phyloP scores from a whole-genome alignment of 2,113 vertebrate genomes.

The Enhydra lutris region DNA sequence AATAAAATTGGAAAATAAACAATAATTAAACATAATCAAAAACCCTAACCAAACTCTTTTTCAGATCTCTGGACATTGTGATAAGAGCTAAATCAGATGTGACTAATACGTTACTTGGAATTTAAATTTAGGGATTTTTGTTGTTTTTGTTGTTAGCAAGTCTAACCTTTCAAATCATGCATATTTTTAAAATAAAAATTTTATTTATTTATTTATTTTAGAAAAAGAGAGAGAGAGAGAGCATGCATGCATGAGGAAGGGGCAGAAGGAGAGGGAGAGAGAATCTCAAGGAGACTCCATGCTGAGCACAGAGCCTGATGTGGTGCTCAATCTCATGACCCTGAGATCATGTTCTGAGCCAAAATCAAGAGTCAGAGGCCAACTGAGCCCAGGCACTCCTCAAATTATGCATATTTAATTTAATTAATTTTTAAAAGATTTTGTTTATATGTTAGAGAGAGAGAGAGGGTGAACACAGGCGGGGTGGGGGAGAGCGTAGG shows the following conservation, averaged over 20 bases:
- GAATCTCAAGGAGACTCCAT: not conserved
- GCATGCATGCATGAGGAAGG: not conserved
- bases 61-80: not conserved
- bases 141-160: not conserved
- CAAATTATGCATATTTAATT: not conserved
- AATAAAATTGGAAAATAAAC: conserved; percentile 26
- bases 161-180: not conserved
- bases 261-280: not conserved
- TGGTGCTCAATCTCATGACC: not conserved
- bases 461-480: not conserved
- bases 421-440: not conserved
- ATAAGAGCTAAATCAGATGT: not conserved
- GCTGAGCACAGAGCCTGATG: not conserved
- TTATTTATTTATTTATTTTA: not conserved
- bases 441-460: not conserved
- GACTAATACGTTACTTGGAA: not conserved
- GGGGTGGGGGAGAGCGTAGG: not conserved
- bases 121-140: conserved; percentile 25
- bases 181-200: not conserved
- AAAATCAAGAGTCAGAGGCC: not conserved
- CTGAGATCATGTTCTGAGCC: not conserved
- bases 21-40: not conserved
- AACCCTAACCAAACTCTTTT: not conserved
- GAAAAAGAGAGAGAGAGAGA: not conserved
- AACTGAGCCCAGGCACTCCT: not conserved